Conservation (phyloP, 2,113 vertebrate genomes). For the Montifringilla adamsi region DNA sequence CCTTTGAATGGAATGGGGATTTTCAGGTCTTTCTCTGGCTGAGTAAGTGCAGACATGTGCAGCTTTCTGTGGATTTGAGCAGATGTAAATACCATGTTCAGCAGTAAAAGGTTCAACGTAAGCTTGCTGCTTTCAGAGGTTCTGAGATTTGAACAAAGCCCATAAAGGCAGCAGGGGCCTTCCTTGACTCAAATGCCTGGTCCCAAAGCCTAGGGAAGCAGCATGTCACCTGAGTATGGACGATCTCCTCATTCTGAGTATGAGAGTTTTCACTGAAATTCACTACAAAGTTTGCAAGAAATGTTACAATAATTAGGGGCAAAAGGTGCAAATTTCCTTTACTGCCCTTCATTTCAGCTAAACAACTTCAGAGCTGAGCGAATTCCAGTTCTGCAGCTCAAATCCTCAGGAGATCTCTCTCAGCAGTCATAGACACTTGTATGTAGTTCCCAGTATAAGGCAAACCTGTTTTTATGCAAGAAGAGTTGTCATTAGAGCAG, state of each 20-base stretch:
- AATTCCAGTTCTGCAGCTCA: background rate
- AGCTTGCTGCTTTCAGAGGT: background rate
- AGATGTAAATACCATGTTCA: constrained; percentile 5
- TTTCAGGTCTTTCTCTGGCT: constrained; percentile 54
- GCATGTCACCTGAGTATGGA: background rate
- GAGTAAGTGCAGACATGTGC: background rate
- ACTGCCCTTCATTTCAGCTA: background rate
- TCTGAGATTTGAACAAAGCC: background rate
- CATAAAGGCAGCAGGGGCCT: background rate
- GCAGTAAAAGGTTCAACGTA: background rate
- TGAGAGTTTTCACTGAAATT: background rate
- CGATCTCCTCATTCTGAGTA: background rate
- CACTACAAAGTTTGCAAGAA: background rate
- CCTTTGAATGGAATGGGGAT: constrained; percentile 56
- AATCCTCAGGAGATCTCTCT: background rate
- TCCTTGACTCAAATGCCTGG: background rate
- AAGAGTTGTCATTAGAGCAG: background rate
- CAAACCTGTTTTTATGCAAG: background rate
- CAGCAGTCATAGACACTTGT: background rate
- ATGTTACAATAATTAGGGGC: background rate
- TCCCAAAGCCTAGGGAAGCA: background rate
- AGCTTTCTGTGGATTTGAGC: background rate
- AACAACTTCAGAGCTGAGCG: background rate
- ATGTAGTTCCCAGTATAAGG: background rate
- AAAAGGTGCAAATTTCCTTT: background rate